phyloP scores from a whole-genome alignment of 1,140 invertebrate species.

The Pogonognathellus flavescens region DNA sequence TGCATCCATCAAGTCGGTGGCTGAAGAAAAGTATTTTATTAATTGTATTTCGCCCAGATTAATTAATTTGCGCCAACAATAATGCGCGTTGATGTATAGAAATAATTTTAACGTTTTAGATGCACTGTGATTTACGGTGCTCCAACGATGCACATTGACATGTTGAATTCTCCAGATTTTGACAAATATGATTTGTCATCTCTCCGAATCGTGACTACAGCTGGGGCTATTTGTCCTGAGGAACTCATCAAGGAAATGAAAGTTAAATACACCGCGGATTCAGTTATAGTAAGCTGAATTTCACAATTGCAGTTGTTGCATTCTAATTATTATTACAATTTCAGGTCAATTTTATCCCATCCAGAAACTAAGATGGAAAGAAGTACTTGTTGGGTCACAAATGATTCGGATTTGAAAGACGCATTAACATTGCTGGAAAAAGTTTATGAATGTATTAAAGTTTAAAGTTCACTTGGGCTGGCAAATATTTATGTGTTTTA shows the following conservation, averaged over 20 bases:
- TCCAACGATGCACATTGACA: slow-evolving; percentile 96
- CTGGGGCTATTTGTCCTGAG: slow-evolving; percentile 59
- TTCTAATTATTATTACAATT: not conserved
- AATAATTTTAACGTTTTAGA: slow-evolving; percentile 69
- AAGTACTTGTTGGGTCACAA: too few relatives aligned
- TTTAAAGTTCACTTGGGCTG: too few relatives aligned
- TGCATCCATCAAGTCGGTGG: slow-evolving; percentile 77
- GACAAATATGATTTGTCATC: slow-evolving; percentile 69
- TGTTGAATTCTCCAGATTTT: slow-evolving; percentile 73
- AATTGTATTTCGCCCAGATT: too few relatives aligned
- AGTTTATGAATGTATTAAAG: too few relatives aligned
- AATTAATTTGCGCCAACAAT: too few relatives aligned
- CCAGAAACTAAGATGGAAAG: too few relatives aligned
- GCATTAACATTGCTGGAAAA: too few relatives aligned
- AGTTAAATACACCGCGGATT: slow-evolving; percentile 53
- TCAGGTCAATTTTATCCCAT: too few relatives aligned
- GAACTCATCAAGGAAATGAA: slow-evolving; percentile 62
- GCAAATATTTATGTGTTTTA: too few relatives aligned
- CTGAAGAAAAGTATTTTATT: slow-evolving; percentile 77
- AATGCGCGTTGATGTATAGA: too few relatives aligned
- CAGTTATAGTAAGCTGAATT: slow-evolving; percentile 72
- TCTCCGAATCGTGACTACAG: slow-evolving; percentile 66
- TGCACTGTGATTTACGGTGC: slow-evolving; percentile 89
- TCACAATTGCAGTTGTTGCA: not conserved
- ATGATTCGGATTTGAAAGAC: too few relatives aligned